Evolutionary conservation across 1,140 invertebrate genomes (phyloP).

Genomic region (Aphidius gifuensis): DNA sequence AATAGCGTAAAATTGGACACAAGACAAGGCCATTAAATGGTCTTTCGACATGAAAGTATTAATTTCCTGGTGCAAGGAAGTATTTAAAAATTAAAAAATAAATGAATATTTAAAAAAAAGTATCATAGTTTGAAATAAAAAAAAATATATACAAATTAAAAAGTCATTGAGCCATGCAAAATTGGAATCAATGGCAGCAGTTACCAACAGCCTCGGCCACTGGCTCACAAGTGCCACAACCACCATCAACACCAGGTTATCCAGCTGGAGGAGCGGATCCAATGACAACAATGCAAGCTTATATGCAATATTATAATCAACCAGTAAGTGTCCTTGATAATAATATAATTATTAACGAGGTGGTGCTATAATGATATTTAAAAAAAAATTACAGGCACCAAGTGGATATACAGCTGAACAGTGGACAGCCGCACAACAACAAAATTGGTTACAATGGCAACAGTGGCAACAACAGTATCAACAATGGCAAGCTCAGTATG

Average conservation of each 20-base stretch:
- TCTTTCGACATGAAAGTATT: slow-evolving; percentile 32
- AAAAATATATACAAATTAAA: slow-evolving; percentile 14
- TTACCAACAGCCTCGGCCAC: slow-evolving; percentile 44
- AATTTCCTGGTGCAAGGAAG: too few species aligned
- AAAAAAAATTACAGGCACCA: slow-evolving; percentile 46
- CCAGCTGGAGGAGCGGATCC: slow-evolving; percentile 46
- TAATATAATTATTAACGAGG: not conserved
- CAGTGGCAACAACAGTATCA: slow-evolving; percentile 81
- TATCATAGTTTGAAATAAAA: slow-evolving; percentile 1
- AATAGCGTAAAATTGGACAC: slow-evolving; percentile 46
- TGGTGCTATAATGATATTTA: not conserved
- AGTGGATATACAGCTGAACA: slow-evolving; percentile 68
- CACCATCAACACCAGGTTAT: slow-evolving; percentile 45
- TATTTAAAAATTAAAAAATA: slow-evolving; percentile 27
- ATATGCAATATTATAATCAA: slow-evolving; percentile 55
- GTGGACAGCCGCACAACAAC: slow-evolving; percentile 68
- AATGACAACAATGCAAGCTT: slow-evolving; percentile 51
- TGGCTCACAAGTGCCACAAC: slow-evolving; percentile 44
- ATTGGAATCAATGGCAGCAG: slow-evolving; percentile 55
- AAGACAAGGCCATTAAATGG: slow-evolving; percentile 37
- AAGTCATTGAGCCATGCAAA: slow-evolving; percentile 44
- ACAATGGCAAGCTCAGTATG: slow-evolving; percentile 80
- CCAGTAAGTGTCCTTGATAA: slow-evolving; percentile 47
- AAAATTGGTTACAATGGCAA: slow-evolving; percentile 81
- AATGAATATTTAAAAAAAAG: slow-evolving; percentile 16